These are phyloP conservation scores for Aurelia sp. DNA, from an alignment of 30 jellyfish, hydroid and myxozoan genomes.

Conservation along the genomic window DNA sequence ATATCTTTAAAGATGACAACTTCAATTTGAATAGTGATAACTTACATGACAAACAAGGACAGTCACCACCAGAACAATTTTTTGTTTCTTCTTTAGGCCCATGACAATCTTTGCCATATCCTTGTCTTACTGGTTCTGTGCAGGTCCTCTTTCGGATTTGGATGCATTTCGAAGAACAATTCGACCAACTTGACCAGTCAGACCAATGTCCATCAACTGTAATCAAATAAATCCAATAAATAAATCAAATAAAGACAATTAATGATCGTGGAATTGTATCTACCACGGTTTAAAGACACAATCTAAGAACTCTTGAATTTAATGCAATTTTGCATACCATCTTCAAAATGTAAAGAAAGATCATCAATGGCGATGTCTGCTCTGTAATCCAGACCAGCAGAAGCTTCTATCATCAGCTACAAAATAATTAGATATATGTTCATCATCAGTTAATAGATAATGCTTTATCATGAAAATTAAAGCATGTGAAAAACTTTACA, in stretches of 20 bases:
- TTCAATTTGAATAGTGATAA: too few relatives aligned
- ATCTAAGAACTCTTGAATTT: too few relatives aligned
- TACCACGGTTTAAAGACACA: too few relatives aligned
- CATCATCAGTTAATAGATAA: neutral
- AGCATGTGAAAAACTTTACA: too few relatives aligned
- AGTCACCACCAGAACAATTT: constrained; percentile 17
- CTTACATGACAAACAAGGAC: neutral
- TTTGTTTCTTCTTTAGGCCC: neutral
- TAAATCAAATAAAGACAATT: too few relatives aligned
- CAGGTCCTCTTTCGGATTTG: constrained; percentile 15
- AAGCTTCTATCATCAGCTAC: constrained; percentile 23
- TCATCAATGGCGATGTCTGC: constrained; percentile 34
- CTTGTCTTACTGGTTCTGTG: constrained; percentile 30
- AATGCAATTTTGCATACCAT: constrained; percentile 1
- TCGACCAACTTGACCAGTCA: constrained; percentile 29
- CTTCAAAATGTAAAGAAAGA: constrained; percentile 21
- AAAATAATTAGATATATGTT: neutral
- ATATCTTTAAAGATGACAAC: too few relatives aligned
- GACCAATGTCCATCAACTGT: constrained; percentile 32
- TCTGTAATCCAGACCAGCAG: constrained; percentile 32
- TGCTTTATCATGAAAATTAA: neutral
- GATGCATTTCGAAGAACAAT: constrained; percentile 5
- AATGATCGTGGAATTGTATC: too few relatives aligned
- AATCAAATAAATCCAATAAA: too few relatives aligned
- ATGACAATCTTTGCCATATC: constrained; percentile 18